phyloP scores from a whole-genome alignment of 2,797 vertebrate genomes.

The Triplophysa bombifrons region DNA sequence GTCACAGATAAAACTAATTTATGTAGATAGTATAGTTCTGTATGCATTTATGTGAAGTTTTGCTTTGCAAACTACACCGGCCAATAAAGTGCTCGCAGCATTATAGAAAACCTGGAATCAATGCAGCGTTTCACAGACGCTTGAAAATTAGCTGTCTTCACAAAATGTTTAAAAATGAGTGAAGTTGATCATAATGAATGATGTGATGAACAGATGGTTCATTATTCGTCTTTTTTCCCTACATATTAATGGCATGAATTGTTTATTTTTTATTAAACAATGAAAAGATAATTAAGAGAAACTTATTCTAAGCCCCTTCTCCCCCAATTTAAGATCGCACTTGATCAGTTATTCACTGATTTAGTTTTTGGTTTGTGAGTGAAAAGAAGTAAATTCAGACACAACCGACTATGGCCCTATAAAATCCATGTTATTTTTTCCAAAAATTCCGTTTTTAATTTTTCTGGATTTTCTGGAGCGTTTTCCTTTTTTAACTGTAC shows the following conservation, averaged over 20 bases:
- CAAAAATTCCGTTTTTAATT: no score
- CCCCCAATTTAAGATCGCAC: no score
- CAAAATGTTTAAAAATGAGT: background rate
- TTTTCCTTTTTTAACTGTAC: no score
- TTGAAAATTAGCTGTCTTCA: constrained; percentile 1
- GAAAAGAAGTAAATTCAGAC: no score
- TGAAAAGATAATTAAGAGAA: background rate
- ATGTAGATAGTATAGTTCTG: background rate
- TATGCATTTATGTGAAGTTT: background rate
- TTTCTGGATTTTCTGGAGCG: no score
- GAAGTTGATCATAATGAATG: constrained; percentile 6
- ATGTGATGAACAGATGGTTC: constrained; percentile 1
- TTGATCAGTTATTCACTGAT: no score
- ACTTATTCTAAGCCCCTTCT: background rate
- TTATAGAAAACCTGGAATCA: background rate
- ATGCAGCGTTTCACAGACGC: background rate
- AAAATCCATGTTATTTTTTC: no score
- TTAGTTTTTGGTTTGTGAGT: no score
- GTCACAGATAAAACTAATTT: background rate
- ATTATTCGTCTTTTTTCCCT: background rate
- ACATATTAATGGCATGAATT: constrained; percentile 1
- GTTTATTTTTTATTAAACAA: background rate
- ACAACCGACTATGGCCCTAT: no score
- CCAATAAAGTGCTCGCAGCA: background rate
- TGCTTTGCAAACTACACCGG: background rate